These are phyloP conservation scores for Acanthopagrus latus DNA, from an alignment of 2,797 vertebrate genomes.

Conservation along the genomic window DNA sequence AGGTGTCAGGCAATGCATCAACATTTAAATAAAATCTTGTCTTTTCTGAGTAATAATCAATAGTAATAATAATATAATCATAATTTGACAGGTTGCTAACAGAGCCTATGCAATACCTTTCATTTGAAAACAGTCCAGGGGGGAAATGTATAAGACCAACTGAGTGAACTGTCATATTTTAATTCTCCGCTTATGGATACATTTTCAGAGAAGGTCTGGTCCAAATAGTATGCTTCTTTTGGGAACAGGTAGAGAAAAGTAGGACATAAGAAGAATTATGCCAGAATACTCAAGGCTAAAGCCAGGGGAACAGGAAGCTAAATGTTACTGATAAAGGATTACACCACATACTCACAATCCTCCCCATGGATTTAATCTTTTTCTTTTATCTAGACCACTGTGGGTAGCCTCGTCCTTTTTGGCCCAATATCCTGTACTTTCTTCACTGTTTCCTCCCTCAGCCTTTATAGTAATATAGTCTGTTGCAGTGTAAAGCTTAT, in stretches of 20 bases:
- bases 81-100: not conserved
- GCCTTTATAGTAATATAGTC: constrained; percentile 9
- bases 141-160: not conserved
- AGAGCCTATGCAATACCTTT: not conserved
- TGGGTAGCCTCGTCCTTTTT: not conserved
- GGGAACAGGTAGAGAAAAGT: constrained; percentile 45
- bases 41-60: constrained; percentile 14
- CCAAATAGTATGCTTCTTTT: constrained; percentile 24
- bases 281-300: constrained; percentile 8
- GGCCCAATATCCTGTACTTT: constrained; percentile 39
- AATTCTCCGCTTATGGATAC: not conserved
- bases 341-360: constrained; percentile 22
- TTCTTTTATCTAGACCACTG: constrained; percentile 33
- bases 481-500: constrained; percentile 10
- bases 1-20: not conserved
- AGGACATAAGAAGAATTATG: constrained; percentile 22
- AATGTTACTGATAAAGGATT: constrained; percentile 14
- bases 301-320: constrained; percentile 14
- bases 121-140: not conserved
- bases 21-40: not conserved
- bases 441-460: constrained; percentile 16
- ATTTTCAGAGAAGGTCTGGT: not conserved
- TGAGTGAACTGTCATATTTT: not conserved
- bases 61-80: constrained; percentile 3
- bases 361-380: constrained; percentile 33